Evolutionary conservation across 2,797 vertebrate genomes (phyloP).

Genomic region (Forpus xanthops): DNA sequence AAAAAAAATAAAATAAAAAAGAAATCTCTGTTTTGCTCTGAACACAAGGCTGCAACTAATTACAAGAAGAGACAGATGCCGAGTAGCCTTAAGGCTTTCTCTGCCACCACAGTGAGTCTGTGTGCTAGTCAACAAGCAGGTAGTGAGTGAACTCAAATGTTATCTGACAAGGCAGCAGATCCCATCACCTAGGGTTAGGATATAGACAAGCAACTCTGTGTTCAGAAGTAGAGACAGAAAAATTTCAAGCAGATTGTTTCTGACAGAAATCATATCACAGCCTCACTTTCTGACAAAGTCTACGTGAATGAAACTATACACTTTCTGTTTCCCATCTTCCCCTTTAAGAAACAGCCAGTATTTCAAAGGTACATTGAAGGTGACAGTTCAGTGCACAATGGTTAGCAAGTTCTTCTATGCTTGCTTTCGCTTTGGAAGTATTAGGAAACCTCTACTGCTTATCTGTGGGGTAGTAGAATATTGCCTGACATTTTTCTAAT

Average conservation of each 20-base stretch:
- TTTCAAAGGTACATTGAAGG: constrained; percentile 76
- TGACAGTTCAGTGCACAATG: constrained; percentile 77
- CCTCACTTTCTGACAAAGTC: constrained; percentile 74
- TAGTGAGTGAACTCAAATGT: constrained; percentile 81
- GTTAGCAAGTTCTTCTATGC: constrained; percentile 71
- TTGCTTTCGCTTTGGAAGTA: constrained; percentile 60
- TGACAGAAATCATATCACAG: constrained; percentile 91
- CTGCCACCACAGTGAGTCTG: constrained; percentile 73
- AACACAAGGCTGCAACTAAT: constrained; percentile 82
- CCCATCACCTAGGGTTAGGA: constrained; percentile 87
- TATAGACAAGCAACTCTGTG: constrained; percentile 85
- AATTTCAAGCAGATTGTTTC: constrained; percentile 92
- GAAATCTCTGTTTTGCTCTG: constrained; percentile 73
- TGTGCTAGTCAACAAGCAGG: constrained; percentile 77
- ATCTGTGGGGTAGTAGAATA: background rate
- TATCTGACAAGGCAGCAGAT: constrained; percentile 89
- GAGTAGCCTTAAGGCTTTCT: constrained; percentile 77
- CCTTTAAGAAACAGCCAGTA: constrained; percentile 77
- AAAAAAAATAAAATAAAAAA: background rate
- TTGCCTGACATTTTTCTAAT: background rate
- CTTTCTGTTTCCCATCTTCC: constrained; percentile 85
- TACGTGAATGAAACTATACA: constrained; percentile 75
- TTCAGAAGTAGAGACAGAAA: constrained; percentile 86
- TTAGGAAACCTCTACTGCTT: constrained; percentile 11
- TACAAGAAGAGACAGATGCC: constrained; percentile 84